Evolutionary conservation across 2,888 invertebrate genomes (phyloP).

Genomic region (Phymatocera aterrima): DNA sequence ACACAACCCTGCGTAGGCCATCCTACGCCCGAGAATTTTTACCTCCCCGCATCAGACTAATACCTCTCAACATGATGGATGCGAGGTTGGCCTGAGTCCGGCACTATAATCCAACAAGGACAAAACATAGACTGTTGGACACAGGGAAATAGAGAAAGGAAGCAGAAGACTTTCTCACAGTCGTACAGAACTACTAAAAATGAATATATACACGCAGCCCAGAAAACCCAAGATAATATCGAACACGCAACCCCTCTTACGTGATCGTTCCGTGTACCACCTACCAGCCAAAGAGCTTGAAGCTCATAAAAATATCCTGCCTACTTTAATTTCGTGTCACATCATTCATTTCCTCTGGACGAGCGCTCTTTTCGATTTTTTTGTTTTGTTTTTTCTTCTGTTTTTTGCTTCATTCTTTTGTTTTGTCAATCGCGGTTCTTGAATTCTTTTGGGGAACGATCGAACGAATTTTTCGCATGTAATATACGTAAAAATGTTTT

Average conservation of each 20-base stretch:
- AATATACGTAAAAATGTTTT: too few relatives aligned
- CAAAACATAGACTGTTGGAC: too few relatives aligned
- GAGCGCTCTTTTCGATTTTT: background rate
- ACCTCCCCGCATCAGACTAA: background rate
- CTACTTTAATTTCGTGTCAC: too few relatives aligned
- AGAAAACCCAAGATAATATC: constrained; percentile 20
- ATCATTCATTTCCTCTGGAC: too few relatives aligned
- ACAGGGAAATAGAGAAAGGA: background rate
- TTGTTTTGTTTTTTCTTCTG: too few relatives aligned
- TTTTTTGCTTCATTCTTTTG: too few relatives aligned
- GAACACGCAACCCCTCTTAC: constrained; percentile 34
- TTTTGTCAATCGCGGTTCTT: too few relatives aligned
- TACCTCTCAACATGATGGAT: constrained; percentile 43
- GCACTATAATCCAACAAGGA: constrained; percentile 2
- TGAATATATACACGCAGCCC: background rate
- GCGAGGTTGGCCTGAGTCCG: constrained; percentile 35
- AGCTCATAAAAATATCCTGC: background rate
- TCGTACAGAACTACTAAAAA: background rate
- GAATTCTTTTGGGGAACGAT: too few relatives aligned
- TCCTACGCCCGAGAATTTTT: constrained; percentile 19
- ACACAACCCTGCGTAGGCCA: constrained; percentile 15
- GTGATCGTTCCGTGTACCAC: constrained; percentile 1
- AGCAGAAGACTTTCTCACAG: background rate
- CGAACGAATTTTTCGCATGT: too few relatives aligned
- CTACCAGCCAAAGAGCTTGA: constrained; percentile 12